These are phyloP conservation scores for Spinus pinus DNA, from an alignment of 2,797 vertebrate species.

Conservation along the genomic window DNA sequence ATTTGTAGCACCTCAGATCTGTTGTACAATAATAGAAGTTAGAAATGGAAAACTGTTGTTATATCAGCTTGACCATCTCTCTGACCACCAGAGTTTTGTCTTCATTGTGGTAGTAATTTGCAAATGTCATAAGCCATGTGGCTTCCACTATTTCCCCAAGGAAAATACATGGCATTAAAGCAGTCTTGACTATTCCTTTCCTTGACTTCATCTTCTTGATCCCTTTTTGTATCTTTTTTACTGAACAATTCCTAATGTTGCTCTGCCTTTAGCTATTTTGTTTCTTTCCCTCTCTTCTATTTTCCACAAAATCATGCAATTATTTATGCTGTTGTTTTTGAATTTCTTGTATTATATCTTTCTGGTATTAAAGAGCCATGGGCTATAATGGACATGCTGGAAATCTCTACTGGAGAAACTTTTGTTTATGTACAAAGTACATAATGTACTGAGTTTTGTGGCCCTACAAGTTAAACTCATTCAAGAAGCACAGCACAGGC, in stretches of 20 bases:
- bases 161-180: background rate
- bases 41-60: slow-evolving; percentile 19
- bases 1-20: slow-evolving; percentile 24
- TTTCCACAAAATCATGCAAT: background rate
- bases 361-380: background rate
- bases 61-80: slow-evolving; percentile 20
- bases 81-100: background rate
- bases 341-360: background rate
- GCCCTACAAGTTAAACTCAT: background rate
- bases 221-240: background rate
- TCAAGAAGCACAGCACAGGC: background rate
- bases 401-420: background rate
- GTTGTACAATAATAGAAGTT: background rate
- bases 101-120: background rate
- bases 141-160: background rate
- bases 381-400: accelerated
- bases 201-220: background rate
- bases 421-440: background rate
- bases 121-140: background rate
- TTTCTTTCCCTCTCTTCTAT: background rate
- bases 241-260: background rate
- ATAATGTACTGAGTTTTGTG: background rate
- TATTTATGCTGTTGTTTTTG: background rate
- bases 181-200: slow-evolving; percentile 1
- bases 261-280: background rate